Conservation (phyloP, 2,797 vertebrate genomes). For the Buceros bicornis region DNA sequence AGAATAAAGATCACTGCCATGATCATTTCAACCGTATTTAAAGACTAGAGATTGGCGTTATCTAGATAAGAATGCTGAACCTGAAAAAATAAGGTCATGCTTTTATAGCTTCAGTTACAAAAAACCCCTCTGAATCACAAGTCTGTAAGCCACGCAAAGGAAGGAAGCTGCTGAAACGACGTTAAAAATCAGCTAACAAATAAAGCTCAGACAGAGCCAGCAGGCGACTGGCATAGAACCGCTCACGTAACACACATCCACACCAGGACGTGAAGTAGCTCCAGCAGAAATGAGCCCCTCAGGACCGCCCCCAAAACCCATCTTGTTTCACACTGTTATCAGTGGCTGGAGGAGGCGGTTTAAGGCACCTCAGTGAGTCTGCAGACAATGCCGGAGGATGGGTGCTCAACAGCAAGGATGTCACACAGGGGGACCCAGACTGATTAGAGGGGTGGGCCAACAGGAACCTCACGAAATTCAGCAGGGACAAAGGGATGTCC, state of each 20-base stretch:
- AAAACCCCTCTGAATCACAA: neutral
- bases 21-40: neutral
- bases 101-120: neutral
- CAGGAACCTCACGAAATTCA: neutral
- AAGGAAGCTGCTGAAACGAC: neutral
- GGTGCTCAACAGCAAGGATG: neutral
- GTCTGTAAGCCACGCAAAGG: neutral
- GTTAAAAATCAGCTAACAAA: neutral
- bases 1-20: neutral
- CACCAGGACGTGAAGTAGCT: rapidly evolving
- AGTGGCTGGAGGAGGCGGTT: neutral
- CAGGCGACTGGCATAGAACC: rapidly evolving
- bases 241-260: rapidly evolving
- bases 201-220: neutral
- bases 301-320: neutral
- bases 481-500: rapidly evolving
- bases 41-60: neutral
- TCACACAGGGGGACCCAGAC: neutral
- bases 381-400: neutral
- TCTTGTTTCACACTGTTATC: rapidly evolving
- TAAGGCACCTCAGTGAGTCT: rapidly evolving
- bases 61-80: slow-evolving; percentile 9
- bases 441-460: neutral
- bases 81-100: neutral
- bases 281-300: neutral